Conservation (phyloP, 2,888 invertebrate genomes). For the Exocentrus adspersus region DNA sequence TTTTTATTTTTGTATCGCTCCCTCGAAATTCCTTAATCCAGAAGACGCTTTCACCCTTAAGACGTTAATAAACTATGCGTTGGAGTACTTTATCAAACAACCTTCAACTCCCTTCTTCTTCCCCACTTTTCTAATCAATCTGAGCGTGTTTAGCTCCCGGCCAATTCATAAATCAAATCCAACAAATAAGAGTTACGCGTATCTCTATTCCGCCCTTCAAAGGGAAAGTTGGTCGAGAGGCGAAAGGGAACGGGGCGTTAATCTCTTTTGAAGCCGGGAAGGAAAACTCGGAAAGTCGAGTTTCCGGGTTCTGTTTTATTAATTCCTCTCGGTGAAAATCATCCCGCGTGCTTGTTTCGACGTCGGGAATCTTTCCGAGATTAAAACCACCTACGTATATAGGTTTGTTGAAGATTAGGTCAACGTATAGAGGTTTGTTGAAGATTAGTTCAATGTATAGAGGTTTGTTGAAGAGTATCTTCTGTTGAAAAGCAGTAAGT, state of each 20-base stretch:
- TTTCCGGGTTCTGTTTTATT: neutral
- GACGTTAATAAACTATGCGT: too few species aligned
- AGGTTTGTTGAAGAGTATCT: too few species aligned
- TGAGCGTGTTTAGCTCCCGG: neutral
- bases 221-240: neutral
- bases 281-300: neutral
- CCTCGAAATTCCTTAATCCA: too few species aligned
- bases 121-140: neutral
- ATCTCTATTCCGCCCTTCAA: neutral
- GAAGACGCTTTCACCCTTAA: too few species aligned
- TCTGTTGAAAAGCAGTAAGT: too few species aligned
- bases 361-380: neutral
- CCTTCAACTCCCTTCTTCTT: neutral
- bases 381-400: too few species aligned
- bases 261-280: neutral
- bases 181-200: neutral
- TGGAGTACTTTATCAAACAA: too few species aligned
- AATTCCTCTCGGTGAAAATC: neutral
- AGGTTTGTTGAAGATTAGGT: too few species aligned
- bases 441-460: too few species aligned
- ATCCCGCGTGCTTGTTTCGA: too few species aligned
- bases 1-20: too few species aligned
- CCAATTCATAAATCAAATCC: slow-evolving; percentile 7
- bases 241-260: neutral
- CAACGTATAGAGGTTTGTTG: too few species aligned